phyloP scores from a whole-genome alignment of 2,888 invertebrate species.

The Microplitis deprimator region DNA sequence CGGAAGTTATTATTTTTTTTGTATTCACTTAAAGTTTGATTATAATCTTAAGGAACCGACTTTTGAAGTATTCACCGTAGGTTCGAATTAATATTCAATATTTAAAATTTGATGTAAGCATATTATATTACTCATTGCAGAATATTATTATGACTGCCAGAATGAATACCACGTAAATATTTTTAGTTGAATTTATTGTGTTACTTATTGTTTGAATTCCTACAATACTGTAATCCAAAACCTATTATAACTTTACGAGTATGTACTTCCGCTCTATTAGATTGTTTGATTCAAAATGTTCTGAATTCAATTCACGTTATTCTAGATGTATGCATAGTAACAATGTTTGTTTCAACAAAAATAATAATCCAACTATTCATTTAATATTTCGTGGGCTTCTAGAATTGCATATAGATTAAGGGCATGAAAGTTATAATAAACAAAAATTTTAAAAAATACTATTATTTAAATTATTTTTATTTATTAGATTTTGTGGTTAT shows the following conservation, averaged over 20 bases:
- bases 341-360: not conserved
- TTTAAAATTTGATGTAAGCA: too few relatives aligned
- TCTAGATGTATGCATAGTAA: not conserved
- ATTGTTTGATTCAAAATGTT: not conserved
- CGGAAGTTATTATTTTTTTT: too few relatives aligned
- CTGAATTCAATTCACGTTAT: not conserved
- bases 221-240: not conserved
- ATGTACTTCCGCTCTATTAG: not conserved
- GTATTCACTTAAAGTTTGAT: too few relatives aligned
- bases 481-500: too few relatives aligned
- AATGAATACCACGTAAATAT: not conserved
- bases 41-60: too few relatives aligned
- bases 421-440: too few relatives aligned
- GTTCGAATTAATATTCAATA: too few relatives aligned
- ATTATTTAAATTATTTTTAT: too few relatives aligned
- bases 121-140: too few relatives aligned
- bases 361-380: not conserved
- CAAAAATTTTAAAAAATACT: too few relatives aligned
- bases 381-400: not conserved
- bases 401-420: too few relatives aligned
- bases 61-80: too few relatives aligned
- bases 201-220: not conserved
- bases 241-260: not conserved
- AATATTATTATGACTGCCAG: not conserved
- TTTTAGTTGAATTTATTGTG: not conserved